Conservation (phyloP, 1,140 invertebrate genomes). For the Limonius californicus region DNA sequence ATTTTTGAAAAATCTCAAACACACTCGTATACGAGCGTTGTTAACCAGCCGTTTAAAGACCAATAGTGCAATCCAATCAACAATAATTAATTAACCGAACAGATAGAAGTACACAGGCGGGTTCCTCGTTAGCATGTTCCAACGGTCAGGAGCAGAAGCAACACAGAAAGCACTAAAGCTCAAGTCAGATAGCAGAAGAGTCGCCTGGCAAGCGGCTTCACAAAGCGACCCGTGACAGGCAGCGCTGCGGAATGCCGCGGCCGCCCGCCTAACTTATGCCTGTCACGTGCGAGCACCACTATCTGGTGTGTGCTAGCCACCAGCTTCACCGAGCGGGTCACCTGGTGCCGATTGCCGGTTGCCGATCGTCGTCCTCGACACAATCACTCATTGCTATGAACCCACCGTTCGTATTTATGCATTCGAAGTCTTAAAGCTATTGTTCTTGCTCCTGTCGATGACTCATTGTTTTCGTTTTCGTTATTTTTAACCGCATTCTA, state of each 20-base stretch:
- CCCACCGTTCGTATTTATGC: neutral
- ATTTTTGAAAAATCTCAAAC: too few species aligned
- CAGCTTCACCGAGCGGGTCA: conserved; percentile 21
- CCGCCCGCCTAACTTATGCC: conserved; percentile 43
- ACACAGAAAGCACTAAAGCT: neutral
- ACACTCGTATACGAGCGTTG: conserved; percentile 5
- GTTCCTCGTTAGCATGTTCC: conserved; percentile 1
- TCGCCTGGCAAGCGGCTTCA: conserved; percentile 33
- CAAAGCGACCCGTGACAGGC: conserved; percentile 40
- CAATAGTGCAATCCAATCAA: conserved; percentile 16
- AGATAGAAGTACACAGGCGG: neutral
- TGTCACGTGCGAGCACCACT: conserved; percentile 43
- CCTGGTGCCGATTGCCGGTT: neutral
- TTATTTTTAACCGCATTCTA: neutral
- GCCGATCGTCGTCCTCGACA: conserved; percentile 4
- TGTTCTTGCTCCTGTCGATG: neutral
- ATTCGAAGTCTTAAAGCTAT: neutral
- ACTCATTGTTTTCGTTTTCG: neutral
- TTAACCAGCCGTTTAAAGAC: conserved; percentile 9
- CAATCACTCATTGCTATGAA: too few species aligned
- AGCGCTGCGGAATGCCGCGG: conserved; percentile 38
- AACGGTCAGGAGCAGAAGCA: conserved; percentile 4
- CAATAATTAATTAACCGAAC: conserved; percentile 15
- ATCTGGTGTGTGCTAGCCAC: conserved; percentile 26
- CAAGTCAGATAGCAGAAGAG: conserved; percentile 10